phyloP scores from a whole-genome alignment of 2,888 invertebrate species.

The Ptychoptera contaminata region DNA sequence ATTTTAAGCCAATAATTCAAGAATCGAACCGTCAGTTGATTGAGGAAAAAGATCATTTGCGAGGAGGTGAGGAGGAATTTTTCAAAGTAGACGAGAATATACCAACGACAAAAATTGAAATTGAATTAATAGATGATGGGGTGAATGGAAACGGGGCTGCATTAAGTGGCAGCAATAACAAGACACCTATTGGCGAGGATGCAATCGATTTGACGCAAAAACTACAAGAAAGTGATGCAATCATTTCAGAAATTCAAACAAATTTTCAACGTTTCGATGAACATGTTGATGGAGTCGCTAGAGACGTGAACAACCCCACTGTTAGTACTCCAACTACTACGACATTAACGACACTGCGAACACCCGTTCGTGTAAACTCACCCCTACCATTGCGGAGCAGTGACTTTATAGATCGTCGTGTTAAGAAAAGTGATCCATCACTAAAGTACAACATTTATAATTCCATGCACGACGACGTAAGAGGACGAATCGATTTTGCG shows the following conservation, averaged over 20 bases:
- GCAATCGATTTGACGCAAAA: conserved; percentile 21
- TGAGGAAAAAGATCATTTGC: conserved; percentile 12
- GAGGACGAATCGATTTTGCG: conserved; percentile 19
- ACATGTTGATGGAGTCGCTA: background rate
- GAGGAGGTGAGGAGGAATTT: conserved; percentile 7
- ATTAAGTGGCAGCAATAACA: conserved; percentile 15
- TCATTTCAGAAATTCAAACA: conserved; percentile 24
- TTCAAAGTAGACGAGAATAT: conserved; percentile 7
- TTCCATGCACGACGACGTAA: background rate
- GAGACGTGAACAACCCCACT: background rate
- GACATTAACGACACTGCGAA: background rate
- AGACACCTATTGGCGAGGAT: conserved; percentile 12
- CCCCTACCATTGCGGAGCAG: conserved; percentile 1
- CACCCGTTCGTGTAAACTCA: background rate
- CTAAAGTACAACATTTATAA: background rate
- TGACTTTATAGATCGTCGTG: conserved; percentile 26
- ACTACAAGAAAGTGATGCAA: conserved; percentile 26
- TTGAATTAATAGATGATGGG: conserved; percentile 12
- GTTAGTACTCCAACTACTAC: background rate
- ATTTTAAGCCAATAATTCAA: conserved; percentile 22
- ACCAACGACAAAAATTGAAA: conserved; percentile 13
- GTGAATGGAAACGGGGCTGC: background rate
- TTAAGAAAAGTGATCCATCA: conserved; percentile 27
- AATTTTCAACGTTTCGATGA: conserved; percentile 17
- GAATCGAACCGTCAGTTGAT: conserved; percentile 21